Evolutionary conservation across 2,113 vertebrate genomes (phyloP).

Genomic region (Ophthalmolycus amberensis): DNA sequence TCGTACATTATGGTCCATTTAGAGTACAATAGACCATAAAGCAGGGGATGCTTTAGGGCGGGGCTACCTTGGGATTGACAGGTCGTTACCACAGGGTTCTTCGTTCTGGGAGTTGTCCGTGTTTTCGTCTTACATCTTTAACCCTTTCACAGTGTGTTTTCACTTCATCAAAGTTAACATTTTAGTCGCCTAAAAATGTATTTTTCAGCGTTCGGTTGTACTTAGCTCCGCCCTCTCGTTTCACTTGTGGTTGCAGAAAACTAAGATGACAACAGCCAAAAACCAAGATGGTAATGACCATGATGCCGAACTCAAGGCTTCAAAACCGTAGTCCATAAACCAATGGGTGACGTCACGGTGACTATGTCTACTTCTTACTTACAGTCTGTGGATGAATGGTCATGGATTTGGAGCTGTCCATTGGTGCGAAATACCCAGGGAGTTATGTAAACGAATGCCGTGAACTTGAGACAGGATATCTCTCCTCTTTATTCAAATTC

Average conservation of each 20-base stretch:
- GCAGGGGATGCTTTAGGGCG: no score
- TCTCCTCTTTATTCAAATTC: background rate
- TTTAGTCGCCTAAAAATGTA: no score
- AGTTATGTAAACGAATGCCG: background rate
- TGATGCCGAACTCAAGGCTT: background rate
- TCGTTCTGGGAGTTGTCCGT: no score
- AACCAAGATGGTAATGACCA: background rate
- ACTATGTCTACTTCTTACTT: background rate
- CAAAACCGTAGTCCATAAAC: background rate
- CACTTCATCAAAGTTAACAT: no score
- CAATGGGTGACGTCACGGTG: background rate
- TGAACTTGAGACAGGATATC: background rate
- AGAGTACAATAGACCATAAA: no score
- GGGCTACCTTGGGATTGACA: no score
- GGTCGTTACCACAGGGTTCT: no score
- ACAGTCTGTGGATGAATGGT: background rate
- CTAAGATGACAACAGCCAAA: background rate
- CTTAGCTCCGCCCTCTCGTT: background rate
- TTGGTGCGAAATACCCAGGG: background rate
- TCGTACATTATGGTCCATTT: no score
- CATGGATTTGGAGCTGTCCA: background rate
- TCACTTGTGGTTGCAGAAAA: background rate
- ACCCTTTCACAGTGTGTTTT: no score
- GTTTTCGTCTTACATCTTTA: no score
- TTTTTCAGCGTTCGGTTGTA: background rate